Conservation (phyloP, 2,113 vertebrate genomes). For the Platichthys flesus region DNA sequence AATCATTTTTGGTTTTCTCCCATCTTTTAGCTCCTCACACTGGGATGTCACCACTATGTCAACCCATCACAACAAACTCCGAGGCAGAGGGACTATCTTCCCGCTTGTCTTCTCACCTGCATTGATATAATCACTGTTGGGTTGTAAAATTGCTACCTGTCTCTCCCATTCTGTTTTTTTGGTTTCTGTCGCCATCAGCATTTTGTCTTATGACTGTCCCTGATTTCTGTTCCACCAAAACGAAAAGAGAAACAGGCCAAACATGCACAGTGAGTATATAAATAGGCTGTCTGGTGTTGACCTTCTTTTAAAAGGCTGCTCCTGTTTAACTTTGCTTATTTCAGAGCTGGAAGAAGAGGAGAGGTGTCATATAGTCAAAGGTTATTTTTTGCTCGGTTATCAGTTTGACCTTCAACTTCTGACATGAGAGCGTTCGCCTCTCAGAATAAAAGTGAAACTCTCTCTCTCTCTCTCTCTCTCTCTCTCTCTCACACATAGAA, state of each 20-base stretch:
- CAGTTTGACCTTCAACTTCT: constrained; percentile 35
- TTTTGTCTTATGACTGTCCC: background rate
- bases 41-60: too few species aligned
- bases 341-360: constrained; percentile 8
- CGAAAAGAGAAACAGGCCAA: constrained; percentile 16
- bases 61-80: too few species aligned
- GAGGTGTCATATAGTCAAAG: constrained; percentile 20
- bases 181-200: background rate
- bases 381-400: constrained; percentile 20
- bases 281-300: constrained; percentile 7
- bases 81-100: too few species aligned
- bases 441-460: constrained; percentile 9
- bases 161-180: background rate
- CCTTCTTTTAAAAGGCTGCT: background rate
- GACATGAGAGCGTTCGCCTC: constrained; percentile 4
- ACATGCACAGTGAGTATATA: constrained; percentile 3
- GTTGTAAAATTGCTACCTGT: background rate
- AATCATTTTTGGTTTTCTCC: too few species aligned
- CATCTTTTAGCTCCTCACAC: too few species aligned
- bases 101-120: too few species aligned
- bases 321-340: constrained; percentile 7
- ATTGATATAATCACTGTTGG: too few species aligned
- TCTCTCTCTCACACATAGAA: background rate
- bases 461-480: background rate
- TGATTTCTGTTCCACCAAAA: background rate